Evolutionary conservation across 2,888 invertebrate species (phyloP), one percentile per base, ranked within the genome.

Genomic region (Acanthoscelides obtectus): DNA sequence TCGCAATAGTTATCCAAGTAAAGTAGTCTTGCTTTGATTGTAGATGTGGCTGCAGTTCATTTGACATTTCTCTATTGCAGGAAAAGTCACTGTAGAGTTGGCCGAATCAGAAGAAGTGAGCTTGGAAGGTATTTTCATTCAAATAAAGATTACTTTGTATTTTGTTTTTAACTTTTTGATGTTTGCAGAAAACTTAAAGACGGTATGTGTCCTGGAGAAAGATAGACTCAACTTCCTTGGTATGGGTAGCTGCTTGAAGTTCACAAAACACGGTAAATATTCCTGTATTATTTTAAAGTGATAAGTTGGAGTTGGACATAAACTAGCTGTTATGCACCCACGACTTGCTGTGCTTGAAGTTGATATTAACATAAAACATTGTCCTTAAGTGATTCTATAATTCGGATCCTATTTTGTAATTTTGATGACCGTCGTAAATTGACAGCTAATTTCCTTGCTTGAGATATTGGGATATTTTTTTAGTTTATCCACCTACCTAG

Each of bases 211-310:
- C n/a, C 25, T 73, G 68, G 69, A 72, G 22, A 64, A 72, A 68
- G 71, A 72, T 72, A 27, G 73, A 21, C 69, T 75, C 8, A 70
- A 64, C 63, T 73, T 73, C 64, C 73, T 71, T 12, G 71, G 71
- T 66, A 72, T 73, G 67, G 70, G 70, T 12, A 69, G 68, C 70
- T 64, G 69, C 22, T 66, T 73, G 1, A 45, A 45, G 45, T 45
- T 45, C 45, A 12, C 45, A 6, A 45, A 45, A 12, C 45, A 45
- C 22, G 5, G 25, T 22, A 67, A 20, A 22, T 22, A 22, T 67
- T 6, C 22, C 2, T 67, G 6, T 21, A 20, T 67, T 67, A n/a
- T n/a, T n/a, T n/a, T n/a, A n/a, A n/a, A n/a, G n/a, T n/a, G n/a
- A n/a, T n/a, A n/a, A n/a, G n/a, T n/a, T n/a, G n/a, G n/a, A n/a